Percentiles rank a stretch among this genome's conserved stretches.
phyloP scores from a whole-genome alignment of 1,140 invertebrate genomes.

The Plectrocnemia conspersa region DNA sequence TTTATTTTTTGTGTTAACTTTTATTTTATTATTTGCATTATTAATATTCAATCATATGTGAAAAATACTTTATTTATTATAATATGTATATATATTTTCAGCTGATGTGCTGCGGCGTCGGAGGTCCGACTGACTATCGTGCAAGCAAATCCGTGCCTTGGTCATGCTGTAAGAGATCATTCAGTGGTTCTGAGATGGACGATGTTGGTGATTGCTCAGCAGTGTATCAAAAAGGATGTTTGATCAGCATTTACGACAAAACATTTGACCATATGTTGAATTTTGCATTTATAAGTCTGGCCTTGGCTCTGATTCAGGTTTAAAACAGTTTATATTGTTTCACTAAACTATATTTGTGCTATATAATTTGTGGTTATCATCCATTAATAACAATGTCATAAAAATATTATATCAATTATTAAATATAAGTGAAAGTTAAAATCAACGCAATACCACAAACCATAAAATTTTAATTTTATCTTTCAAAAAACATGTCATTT shows the following conservation, averaged over 20 bases:
- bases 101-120: slow-evolving; percentile 9
- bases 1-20: too few species aligned
- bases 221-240: slow-evolving; percentile 17
- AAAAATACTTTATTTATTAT: too few species aligned
- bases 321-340: slow-evolving; percentile 29
- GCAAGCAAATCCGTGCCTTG: slow-evolving; percentile 8
- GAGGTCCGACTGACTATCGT: slow-evolving; percentile 13
- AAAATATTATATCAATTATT: too few species aligned
- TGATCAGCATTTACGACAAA: slow-evolving; percentile 7
- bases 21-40: too few species aligned
- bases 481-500: too few species aligned
- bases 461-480: too few species aligned
- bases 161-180: slow-evolving; percentile 9
- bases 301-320: slow-evolving; percentile 6
- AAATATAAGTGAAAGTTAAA: too few species aligned
- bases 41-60: too few species aligned
- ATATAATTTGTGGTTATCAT: too few species aligned
- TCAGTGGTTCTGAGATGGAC: background rate
- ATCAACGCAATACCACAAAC: too few species aligned
- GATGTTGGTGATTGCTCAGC: slow-evolving; percentile 1
- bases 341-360: slow-evolving; percentile 38
- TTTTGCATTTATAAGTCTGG: background rate
- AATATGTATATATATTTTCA: too few species aligned
- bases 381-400: too few species aligned
- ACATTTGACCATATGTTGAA: background rate